Evolutionary conservation across 1,140 invertebrate species (phyloP).

Genomic region (Camponotus vicinus): DNA sequence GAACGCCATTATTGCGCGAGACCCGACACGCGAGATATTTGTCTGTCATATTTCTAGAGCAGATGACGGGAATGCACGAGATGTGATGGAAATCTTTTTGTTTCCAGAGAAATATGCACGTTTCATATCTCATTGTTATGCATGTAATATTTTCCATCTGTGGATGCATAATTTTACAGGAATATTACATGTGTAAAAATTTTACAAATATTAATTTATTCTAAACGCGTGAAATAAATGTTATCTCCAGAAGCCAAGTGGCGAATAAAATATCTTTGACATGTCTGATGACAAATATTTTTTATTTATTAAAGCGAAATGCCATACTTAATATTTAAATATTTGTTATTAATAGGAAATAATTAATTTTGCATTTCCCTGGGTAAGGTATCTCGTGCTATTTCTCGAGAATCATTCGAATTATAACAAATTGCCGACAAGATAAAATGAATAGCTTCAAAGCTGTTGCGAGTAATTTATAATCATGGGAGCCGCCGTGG

Average conservation of each 20-base stretch:
- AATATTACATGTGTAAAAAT: not conserved
- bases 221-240: slow-evolving; percentile 26
- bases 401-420: slow-evolving; percentile 47
- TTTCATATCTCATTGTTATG: slow-evolving; percentile 35
- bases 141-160: slow-evolving; percentile 18
- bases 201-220: slow-evolving; percentile 27
- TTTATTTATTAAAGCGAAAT: not conserved
- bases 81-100: not conserved
- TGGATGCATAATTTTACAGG: slow-evolving; percentile 32
- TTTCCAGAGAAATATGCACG: not conserved
- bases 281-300: slow-evolving; percentile 8
- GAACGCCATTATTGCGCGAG: not conserved
- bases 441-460: slow-evolving; percentile 55
- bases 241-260: slow-evolving; percentile 7
- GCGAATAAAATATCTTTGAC: slow-evolving; percentile 4
- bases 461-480: slow-evolving; percentile 52
- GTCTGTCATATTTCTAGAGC: not conserved
- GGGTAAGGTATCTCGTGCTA: not conserved
- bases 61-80: not conserved
- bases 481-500: slow-evolving; percentile 23
- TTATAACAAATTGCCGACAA: slow-evolving; percentile 57
- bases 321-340: no score
- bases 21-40: not conserved
- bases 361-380: not conserved
- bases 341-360: not conserved